phyloP scores from a whole-genome alignment of 2,888 invertebrate genomes.

The Papilio demoleus region DNA sequence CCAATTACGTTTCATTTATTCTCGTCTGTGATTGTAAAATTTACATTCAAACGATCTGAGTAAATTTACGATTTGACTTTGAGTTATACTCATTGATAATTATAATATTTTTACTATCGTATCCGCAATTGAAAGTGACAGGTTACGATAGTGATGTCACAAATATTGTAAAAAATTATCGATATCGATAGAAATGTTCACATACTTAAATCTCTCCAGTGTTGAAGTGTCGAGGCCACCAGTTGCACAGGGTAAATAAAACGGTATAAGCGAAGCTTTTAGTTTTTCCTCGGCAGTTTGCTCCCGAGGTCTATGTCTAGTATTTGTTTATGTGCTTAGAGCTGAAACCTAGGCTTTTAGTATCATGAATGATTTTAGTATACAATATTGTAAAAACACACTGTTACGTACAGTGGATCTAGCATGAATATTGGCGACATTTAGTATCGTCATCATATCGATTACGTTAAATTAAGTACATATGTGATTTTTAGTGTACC shows the following conservation, averaged over 20 bases:
- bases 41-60: conserved; percentile 23
- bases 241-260: conserved; percentile 59
- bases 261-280: conserved; percentile 56
- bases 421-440: too few relatives aligned
- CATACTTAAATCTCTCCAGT: conserved; percentile 53
- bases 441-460: background rate
- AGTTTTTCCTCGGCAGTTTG: conserved; percentile 57
- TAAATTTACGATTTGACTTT: conserved; percentile 33
- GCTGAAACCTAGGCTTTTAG: conserved; percentile 43
- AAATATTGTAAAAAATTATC: conserved; percentile 21
- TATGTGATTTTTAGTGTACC: too few relatives aligned
- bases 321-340: conserved; percentile 46
- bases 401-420: too few relatives aligned
- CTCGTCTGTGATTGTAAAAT: conserved; percentile 33
- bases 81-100: conserved; percentile 34
- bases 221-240: conserved; percentile 53
- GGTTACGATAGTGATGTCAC: conserved; percentile 5
- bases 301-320: conserved; percentile 37
- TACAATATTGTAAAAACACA: background rate
- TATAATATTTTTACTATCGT: conserved; percentile 28
- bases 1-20: conserved; percentile 38
- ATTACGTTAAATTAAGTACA: too few relatives aligned
- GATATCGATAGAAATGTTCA: conserved; percentile 45
- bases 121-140: conserved; percentile 35
- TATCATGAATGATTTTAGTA: conserved; percentile 36